Evolutionary conservation across 2,797 vertebrate genomes (phyloP), one percentile per base, ranked within the genome.

Genomic region (Gymnothorax javanicus): DNA sequence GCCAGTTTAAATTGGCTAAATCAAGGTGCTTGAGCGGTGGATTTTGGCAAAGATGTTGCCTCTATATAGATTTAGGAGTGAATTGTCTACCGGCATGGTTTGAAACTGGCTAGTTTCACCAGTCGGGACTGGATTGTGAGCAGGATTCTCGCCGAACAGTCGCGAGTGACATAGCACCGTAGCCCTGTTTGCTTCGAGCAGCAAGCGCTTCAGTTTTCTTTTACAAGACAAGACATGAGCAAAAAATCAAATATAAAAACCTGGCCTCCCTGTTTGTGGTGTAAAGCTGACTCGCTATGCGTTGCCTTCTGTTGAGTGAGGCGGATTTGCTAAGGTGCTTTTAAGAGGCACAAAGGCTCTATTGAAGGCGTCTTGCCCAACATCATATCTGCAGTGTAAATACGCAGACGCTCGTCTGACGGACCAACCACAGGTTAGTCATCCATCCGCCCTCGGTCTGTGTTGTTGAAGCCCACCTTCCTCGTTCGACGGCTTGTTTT

Each of bases 151-250:
- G 92, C 92, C 92, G 91, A 6, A 13, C 73, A 77, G 27, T 43
- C 12, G 15, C 15, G 13, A 52, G 43, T 27, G 43, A 3, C 73
- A 94, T 91, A 88, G 25, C 15, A 89, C 93, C 92, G 93, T 93
- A 93, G 89, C 89, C 92, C 85, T 95, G 94, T 95, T 94, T 95
- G 94, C 93, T 91, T 92, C 91, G 89, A 92, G 93, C 93, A 62
- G 89, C 91, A 94, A 94, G 92, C 89, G 89, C 91, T 92, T 92
- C 91, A 93, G 94, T 95, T 95, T 94, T 89, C 84, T 93, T 96
- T 95, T 95, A 96, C 92, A 93, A 93, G 94, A 91, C 93, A 92
- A 88, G 92, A 93, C 91, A 94, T 90, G 93, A 94, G 92, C 88
- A 93, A 93, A 87, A 64, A 91, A 92, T n/a, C n/a, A n/a, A n/a